Base-by-base conservation (phyloP, 2,113 vertebrate genomes). In the Marmota flaviventris region DNA sequence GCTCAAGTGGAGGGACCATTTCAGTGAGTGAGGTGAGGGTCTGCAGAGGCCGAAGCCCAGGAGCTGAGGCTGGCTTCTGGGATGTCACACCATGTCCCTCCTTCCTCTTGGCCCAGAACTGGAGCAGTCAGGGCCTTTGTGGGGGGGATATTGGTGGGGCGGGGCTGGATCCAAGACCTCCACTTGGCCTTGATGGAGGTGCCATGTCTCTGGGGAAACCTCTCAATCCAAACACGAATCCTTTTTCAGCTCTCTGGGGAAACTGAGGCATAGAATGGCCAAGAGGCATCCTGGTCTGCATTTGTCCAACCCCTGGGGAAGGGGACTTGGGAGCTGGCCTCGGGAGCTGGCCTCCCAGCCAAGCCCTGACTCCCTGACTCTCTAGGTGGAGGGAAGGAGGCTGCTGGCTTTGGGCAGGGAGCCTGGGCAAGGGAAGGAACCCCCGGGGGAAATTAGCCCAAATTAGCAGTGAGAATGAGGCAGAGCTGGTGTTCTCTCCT, bases 391-490 rank as follows among this genome's bases (percentile, higher is more conserved):
- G 72, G 73, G 94, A 83, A n/a, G 56, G 85, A 70, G 77, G 81
- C 48, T 89, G 70, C 34, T 73, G 82, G 67, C 77, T 72, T 37
- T 1, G 39, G 86, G 32, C 22, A 29, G 77, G 79, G 53, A 77
- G 53, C 56, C 65, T 70, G 90, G 90, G 86, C 14, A 34, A 24
- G 45, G 86, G 85, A 91, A 85, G 87, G 75, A 95, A 83, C 51
- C 96, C 93, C 92, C 92, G 58, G 84, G 98, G 93, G 97, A 97
- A 98, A 97, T 97, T 96, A 95, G 93, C 93, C 97, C 95, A 95
- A 91, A 98, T 97, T 95, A 97, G 96, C 94, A 96, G 91, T 86
- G 94, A 95, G 96, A 92, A 86, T 69, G 96, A 96, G 97, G 98
- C 94, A 95, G 97, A 93, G 92, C 92, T 76, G 95, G 88, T 95